phyloP scores from a whole-genome alignment of 2,113 vertebrate species.

The Perca fluviatilis region DNA sequence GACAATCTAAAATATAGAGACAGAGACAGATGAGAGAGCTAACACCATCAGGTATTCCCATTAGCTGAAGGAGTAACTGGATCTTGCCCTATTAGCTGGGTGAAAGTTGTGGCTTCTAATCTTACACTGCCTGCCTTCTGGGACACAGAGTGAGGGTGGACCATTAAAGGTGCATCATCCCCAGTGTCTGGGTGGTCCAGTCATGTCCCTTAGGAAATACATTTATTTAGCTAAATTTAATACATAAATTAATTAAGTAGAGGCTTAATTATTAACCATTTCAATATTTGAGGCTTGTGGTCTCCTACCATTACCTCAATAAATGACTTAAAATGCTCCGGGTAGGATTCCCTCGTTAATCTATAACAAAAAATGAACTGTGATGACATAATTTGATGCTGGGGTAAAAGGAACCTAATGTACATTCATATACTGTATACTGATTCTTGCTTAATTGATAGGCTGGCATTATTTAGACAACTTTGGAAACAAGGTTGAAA shows the following conservation, averaged over 20 bases:
- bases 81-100: constrained; percentile 60
- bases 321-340: neutral
- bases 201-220: constrained; percentile 8
- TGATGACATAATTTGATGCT: constrained; percentile 12
- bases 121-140: constrained; percentile 60
- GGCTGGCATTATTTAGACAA: neutral
- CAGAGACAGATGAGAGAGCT: constrained; percentile 1
- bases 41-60: constrained; percentile 57
- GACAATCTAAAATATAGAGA: constrained; percentile 8
- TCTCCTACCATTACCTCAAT: constrained; percentile 25
- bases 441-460: neutral
- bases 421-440: neutral
- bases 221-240: constrained; percentile 30
- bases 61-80: constrained; percentile 64
- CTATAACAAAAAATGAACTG: neutral
- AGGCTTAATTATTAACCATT: constrained; percentile 1
- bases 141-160: constrained; percentile 57
- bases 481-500: neutral
- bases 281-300: constrained; percentile 21
- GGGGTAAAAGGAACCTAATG: neutral
- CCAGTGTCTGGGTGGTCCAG: constrained; percentile 53
- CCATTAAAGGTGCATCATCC: constrained; percentile 58
- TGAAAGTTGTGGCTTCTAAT: constrained; percentile 70
- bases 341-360: constrained; percentile 14
- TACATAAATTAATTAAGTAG: neutral